Percentiles rank a stretch among this genome's conserved stretches.
Evolutionary conservation across 2,113 vertebrate species (phyloP).

Genomic region (Pardalotus punctatus): DNA sequence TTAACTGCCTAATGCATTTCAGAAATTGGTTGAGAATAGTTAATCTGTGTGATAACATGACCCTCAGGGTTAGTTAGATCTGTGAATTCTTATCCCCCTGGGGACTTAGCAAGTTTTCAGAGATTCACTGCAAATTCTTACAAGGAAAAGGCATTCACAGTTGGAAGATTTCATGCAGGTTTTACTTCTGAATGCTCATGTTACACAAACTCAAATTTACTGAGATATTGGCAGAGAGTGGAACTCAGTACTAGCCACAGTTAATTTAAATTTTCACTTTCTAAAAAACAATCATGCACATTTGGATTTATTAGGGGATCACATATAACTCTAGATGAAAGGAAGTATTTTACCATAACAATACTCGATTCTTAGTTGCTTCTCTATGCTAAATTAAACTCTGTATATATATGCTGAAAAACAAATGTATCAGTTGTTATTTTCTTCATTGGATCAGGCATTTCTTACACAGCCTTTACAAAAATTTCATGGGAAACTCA

Average conservation of each 20-base stretch:
- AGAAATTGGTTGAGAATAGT: conserved; percentile 57
- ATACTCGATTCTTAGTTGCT: not conserved
- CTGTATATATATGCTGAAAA: not conserved
- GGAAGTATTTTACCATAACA: conserved; percentile 13
- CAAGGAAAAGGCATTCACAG: not conserved
- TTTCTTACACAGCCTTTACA: conserved; percentile 29
- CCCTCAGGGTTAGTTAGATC: conserved; percentile 62
- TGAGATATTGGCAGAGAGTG: not conserved
- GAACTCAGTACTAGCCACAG: not conserved
- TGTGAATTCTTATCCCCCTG: conserved; percentile 35
- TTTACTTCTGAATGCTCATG: conserved; percentile 4
- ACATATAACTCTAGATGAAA: conserved; percentile 24
- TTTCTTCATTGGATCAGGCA: conserved; percentile 29
- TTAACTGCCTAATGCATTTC: conserved; percentile 61
- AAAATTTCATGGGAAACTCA: conserved; percentile 37
- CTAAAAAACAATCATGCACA: not conserved
- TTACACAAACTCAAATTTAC: not conserved
- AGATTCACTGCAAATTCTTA: conserved; percentile 16
- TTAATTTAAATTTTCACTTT: conserved; percentile 39
- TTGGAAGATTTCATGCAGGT: conserved; percentile 5
- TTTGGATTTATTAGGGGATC: conserved; percentile 20
- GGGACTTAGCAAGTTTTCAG: conserved; percentile 34
- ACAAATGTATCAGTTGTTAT: not conserved
- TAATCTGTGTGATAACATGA: conserved; percentile 64
- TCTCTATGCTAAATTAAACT: conserved; percentile 38